A percentile compares a stretch with the other conserved stretches of the same genome.
Evolutionary conservation across 2,888 invertebrate species (phyloP).

Genomic region (Parochlus steinenii): DNA sequence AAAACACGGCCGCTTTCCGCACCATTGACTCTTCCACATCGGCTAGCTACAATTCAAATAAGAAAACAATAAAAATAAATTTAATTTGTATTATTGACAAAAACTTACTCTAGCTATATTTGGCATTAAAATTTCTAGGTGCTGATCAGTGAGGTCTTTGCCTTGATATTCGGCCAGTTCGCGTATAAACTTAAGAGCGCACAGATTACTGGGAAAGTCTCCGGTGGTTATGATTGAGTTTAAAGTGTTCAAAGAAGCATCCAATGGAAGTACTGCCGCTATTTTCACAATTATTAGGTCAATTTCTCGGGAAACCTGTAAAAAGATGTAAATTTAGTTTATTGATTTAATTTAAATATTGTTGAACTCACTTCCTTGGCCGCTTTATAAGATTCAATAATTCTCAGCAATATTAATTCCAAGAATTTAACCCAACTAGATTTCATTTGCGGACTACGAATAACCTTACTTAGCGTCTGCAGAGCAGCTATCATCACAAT

Average conservation of each 20-base stretch:
- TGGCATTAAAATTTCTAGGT: slow-evolving; percentile 68
- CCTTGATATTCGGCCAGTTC: slow-evolving; percentile 67
- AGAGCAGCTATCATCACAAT: slow-evolving; percentile 61
- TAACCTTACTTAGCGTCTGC: slow-evolving; percentile 68
- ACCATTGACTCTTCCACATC: slow-evolving; percentile 86
- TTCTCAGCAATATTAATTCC: slow-evolving; percentile 77
- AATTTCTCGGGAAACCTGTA: slow-evolving; percentile 61
- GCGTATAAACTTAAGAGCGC: slow-evolving; percentile 81
- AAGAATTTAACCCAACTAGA: slow-evolving; percentile 74
- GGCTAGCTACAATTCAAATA: slow-evolving; percentile 46
- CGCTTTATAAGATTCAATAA: slow-evolving; percentile 70
- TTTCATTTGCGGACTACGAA: slow-evolving; percentile 58
- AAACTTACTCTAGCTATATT: slow-evolving; percentile 61
- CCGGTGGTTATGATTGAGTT: slow-evolving; percentile 78
- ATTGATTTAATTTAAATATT: background rate
- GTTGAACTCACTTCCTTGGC: slow-evolving; percentile 40
- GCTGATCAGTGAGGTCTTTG: slow-evolving; percentile 51
- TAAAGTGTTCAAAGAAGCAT: slow-evolving; percentile 47
- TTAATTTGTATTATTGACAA: background rate
- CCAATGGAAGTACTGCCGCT: slow-evolving; percentile 65
- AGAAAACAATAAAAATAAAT: background rate
- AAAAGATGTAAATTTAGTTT: slow-evolving; percentile 11
- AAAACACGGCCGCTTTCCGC: slow-evolving; percentile 91
- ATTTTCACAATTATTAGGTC: slow-evolving; percentile 64
- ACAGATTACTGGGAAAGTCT: slow-evolving; percentile 72